Base-by-base conservation (phyloP, 2,888 invertebrate genomes). In the Acleris holmiana region DNA sequence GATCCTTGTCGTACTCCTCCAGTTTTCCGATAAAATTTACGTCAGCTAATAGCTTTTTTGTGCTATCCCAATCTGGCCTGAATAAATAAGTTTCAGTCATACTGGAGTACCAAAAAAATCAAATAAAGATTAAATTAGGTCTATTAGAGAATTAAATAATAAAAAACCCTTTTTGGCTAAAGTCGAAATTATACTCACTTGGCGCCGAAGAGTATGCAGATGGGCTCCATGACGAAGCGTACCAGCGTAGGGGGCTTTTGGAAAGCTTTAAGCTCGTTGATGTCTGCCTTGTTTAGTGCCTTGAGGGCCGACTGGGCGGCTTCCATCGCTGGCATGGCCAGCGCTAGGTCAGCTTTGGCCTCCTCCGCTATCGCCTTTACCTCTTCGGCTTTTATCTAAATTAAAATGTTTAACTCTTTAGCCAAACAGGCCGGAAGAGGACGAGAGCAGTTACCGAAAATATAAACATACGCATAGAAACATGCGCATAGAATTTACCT, bases 151-250 rank as follows among this genome's bases (percentile, higher is more conserved):
- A n/a, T n/a, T n/a, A n/a, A n/a, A n/a, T n/a, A n/a, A n/a, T n/a
- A n/a, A n/a, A n/a, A n/a, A n/a, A n/a, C n/a, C n/a, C n/a, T n/a
- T 25, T 29, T 35, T 13, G 13, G 4, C 13, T 13, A 4, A 3
- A 8, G 35, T 10, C 23, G 3, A 1, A 13, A 13, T 13, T 13
- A 35, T 13, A 88, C 94, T 88, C 85, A 97, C 97, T 98, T 98
- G 65, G 94, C 94, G 3, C 95, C 96, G 8, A 98, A 85, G 0
- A 98, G 91, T 68, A 98, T 94, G 84, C 97, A 97, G 10, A 98
- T 96, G 8, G 98, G 96, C 85, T 98, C 98, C 97, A 98, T 97
- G 3, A 98, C 98, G 73, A 97, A 97, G 68, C 95, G 95, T 6
- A 98, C 98, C 8, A 98, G 88, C 18, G 95, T 94, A 0, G 98